phyloP scores from a whole-genome alignment of 2,113 vertebrate genomes.

The Hyperoodon ampullatus region DNA sequence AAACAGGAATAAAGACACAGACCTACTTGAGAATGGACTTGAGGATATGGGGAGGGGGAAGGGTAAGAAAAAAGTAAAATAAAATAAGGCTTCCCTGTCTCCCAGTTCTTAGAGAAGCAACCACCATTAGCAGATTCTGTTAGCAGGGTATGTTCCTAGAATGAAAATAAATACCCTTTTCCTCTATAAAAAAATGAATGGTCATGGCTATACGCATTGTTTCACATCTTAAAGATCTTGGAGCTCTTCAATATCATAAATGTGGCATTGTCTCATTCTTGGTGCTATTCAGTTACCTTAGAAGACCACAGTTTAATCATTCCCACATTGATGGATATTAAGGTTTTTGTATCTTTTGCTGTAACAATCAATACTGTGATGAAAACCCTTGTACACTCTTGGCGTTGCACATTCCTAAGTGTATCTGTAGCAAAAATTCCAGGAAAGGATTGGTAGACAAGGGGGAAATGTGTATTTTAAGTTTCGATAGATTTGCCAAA shows the following conservation, averaged over 20 bases:
- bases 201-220: neutral
- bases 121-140: neutral
- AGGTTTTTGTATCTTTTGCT: neutral
- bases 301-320: neutral
- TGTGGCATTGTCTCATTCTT: neutral
- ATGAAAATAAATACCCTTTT: neutral
- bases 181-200: neutral
- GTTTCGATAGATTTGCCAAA: neutral
- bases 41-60: too few relatives aligned
- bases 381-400: neutral
- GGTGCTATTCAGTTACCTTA: neutral
- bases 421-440: neutral
- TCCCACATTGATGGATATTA: neutral
- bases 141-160: neutral
- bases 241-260: neutral
- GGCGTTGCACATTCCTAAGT: neutral
- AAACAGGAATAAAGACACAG: too few relatives aligned
- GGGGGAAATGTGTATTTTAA: neutral
- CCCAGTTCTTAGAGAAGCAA: neutral
- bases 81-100: neutral
- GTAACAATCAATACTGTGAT: neutral
- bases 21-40: too few relatives aligned
- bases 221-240: neutral
- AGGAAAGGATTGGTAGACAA: neutral
- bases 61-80: too few relatives aligned